Conservation (phyloP, 2,888 invertebrate species). For the Megaustenia siamemsis region DNA sequence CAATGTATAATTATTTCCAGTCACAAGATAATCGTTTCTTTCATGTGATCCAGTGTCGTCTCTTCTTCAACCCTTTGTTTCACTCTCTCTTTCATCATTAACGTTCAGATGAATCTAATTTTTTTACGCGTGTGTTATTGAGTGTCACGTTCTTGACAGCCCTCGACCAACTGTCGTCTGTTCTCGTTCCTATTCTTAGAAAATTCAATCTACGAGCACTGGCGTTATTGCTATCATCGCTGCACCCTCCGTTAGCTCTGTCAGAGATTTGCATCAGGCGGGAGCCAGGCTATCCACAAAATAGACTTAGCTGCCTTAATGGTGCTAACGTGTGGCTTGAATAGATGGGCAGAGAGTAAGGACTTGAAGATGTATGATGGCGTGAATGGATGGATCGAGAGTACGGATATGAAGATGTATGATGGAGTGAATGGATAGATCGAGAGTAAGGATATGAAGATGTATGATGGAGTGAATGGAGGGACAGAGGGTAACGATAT, state of each 20-base stretch:
- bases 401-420: no score
- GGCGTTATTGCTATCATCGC: neutral
- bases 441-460: no score
- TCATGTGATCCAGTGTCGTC: neutral
- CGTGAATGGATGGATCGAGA: no score
- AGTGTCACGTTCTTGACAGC: neutral
- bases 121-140: neutral
- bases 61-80: neutral
- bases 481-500: no score
- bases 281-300: neutral
- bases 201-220: constrained; percentile 2
- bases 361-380: no score
- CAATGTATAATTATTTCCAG: no score
- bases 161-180: constrained; percentile 14
- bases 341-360: no score
- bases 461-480: no score
- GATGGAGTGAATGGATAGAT: no score
- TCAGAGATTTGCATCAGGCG: constrained; percentile 2
- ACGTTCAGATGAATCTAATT: neutral
- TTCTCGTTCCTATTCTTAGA: constrained; percentile 20
- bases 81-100: neutral
- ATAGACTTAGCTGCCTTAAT: neutral
- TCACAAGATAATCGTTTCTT: no score
- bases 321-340: neutral
- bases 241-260: constrained; percentile 5